phyloP scores from a whole-genome alignment of 2,797 vertebrate genomes.

The Acipenser ruthenus region DNA sequence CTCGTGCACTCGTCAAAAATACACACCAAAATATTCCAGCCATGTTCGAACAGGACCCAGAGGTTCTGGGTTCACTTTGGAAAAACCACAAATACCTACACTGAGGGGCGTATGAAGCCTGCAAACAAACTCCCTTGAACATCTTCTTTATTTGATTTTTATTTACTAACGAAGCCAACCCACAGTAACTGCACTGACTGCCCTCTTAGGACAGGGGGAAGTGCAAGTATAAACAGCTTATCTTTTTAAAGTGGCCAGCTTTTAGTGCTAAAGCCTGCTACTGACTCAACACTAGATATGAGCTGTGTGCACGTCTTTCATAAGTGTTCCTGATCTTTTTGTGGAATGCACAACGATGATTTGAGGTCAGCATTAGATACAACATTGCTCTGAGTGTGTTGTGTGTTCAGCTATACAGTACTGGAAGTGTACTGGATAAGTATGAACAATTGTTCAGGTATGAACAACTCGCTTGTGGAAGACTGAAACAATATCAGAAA shows the following conservation, averaged over 20 bases:
- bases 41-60: too few relatives aligned
- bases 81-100: too few relatives aligned
- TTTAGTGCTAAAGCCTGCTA: constrained; percentile 31
- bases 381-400: too few relatives aligned
- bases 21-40: neutral
- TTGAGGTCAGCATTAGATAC: constrained; percentile 39
- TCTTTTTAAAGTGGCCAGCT: constrained; percentile 64
- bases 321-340: constrained; percentile 51
- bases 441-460: too few relatives aligned
- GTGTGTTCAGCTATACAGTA: too few relatives aligned
- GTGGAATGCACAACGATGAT: constrained; percentile 42
- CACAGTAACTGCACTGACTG: constrained; percentile 22
- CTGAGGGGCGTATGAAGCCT: too few relatives aligned
- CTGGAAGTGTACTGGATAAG: too few relatives aligned
- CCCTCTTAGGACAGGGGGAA: constrained; percentile 33
- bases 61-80: too few relatives aligned
- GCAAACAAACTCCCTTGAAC: too few relatives aligned
- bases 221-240: constrained; percentile 51
- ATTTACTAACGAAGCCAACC: constrained; percentile 43
- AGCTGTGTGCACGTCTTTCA: constrained; percentile 34
- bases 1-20: constrained; percentile 21
- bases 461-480: too few relatives aligned
- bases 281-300: constrained; percentile 35
- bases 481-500: too few relatives aligned
- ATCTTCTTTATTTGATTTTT: constrained; percentile 16